Conservation (phyloP, 1,140 invertebrate species). For the Formica selysi region DNA sequence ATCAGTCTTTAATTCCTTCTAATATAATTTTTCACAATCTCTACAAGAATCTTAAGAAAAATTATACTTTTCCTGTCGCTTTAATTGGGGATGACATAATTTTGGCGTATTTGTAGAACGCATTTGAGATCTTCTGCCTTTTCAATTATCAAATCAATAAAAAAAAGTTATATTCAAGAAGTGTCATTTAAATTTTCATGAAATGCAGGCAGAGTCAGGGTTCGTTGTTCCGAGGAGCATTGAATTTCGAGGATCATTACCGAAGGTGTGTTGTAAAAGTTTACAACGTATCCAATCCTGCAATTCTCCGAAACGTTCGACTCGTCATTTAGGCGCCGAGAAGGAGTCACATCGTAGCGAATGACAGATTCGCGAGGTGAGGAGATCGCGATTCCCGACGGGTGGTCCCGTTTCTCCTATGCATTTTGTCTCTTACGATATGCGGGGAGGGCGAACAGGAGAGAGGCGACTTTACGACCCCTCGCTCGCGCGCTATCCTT, state of each 20-base stretch:
- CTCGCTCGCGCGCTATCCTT: conserved; percentile 18
- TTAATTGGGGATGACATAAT: background rate
- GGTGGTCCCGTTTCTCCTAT: background rate
- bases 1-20: background rate
- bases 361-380: conserved; percentile 14
- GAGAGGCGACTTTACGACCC: conserved; percentile 38
- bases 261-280: conserved; percentile 8
- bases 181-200: background rate
- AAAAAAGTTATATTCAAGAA: background rate
- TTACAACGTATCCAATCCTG: conserved; percentile 17
- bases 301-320: background rate
- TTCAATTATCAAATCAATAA: background rate
- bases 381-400: conserved; percentile 45
- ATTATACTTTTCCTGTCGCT: background rate
- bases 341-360: conserved; percentile 19
- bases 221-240: background rate
- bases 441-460: background rate
- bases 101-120: background rate
- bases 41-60: background rate
- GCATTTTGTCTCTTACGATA: conserved; percentile 24
- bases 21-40: background rate
- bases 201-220: background rate
- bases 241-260: conserved; percentile 33
- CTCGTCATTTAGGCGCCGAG: conserved; percentile 17
- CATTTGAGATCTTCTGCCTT: background rate